Conservation (phyloP, 2,797 vertebrate species). For the Distichodus sexfasciatus region DNA sequence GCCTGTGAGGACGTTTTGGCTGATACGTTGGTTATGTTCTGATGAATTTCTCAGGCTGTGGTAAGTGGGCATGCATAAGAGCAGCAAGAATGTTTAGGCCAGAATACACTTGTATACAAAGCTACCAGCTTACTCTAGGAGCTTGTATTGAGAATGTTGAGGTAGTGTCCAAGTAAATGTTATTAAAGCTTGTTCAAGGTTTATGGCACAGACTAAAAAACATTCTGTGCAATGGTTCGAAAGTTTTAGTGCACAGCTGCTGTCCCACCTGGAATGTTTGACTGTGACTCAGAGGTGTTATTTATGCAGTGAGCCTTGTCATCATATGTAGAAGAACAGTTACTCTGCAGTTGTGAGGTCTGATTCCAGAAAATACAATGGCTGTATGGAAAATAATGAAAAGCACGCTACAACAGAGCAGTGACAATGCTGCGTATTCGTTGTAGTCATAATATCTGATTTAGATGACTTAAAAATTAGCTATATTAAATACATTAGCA, state of each 20-base stretch:
- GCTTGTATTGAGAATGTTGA: too few relatives aligned
- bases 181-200: not conserved
- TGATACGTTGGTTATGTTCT: too few relatives aligned
- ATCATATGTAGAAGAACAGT: slow-evolving; percentile 14
- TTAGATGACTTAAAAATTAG: too few relatives aligned
- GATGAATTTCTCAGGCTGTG: too few relatives aligned
- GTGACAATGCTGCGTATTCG: slow-evolving; percentile 46
- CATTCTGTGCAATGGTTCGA: not conserved
- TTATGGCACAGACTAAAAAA: not conserved
- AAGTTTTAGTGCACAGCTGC: slow-evolving; percentile 21
- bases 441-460: not conserved
- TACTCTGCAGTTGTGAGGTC: slow-evolving; percentile 4
- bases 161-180: too few relatives aligned
- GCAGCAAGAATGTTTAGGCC: too few relatives aligned
- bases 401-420: not conserved
- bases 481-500: too few relatives aligned
- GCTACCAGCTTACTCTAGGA: too few relatives aligned
- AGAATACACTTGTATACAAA: too few relatives aligned
- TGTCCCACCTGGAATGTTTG: slow-evolving; percentile 34
- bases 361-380: slow-evolving; percentile 47
- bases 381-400: slow-evolving; percentile 43
- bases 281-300: slow-evolving; percentile 26
- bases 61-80: too few relatives aligned
- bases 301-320: slow-evolving; percentile 35
- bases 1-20: too few relatives aligned